These are phyloP conservation scores for Yponomeuta cagnagella DNA, from an alignment of 2,888 invertebrate species.

Conservation along the genomic window DNA sequence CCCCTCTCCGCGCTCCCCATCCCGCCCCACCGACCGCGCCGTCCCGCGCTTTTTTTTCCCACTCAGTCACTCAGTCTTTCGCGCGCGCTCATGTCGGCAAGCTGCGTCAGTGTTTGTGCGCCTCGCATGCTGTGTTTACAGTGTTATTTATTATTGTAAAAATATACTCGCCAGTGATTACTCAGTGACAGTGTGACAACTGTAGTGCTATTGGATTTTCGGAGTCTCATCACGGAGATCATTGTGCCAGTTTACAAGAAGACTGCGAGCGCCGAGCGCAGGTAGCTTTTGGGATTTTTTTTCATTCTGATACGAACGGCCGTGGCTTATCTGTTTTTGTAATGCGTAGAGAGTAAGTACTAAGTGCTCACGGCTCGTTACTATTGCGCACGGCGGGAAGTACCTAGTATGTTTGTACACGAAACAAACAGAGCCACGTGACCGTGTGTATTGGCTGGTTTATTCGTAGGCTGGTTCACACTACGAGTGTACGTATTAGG, in stretches of 20 bases:
- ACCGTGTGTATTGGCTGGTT: constrained; percentile 36
- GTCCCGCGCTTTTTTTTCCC: constrained; percentile 18
- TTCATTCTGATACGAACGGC: constrained; percentile 46
- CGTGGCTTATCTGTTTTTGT: constrained; percentile 39
- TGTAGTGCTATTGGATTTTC: constrained; percentile 36
- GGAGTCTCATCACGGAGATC: constrained; percentile 3
- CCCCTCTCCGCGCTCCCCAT: constrained; percentile 31
- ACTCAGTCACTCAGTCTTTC: constrained; percentile 62
- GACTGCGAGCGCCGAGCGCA: constrained; percentile 65
- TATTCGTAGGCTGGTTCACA: neutral
- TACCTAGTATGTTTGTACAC: constrained; percentile 24
- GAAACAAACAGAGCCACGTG: constrained; percentile 56
- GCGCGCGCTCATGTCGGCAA: constrained; percentile 57
- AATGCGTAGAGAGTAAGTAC: constrained; percentile 19
- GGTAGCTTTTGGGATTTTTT: constrained; percentile 61
- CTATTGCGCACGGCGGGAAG: neutral
- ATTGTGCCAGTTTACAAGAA: constrained; percentile 36
- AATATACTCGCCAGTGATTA: constrained; percentile 45
- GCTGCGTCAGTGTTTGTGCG: constrained; percentile 34
- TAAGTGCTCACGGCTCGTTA: neutral
- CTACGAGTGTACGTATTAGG: too few relatives aligned
- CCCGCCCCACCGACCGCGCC: constrained; percentile 4
- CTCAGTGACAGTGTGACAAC: constrained; percentile 45
- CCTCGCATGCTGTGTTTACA: constrained; percentile 60
- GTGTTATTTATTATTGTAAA: constrained; percentile 48